These are phyloP conservation scores for Magallana angulata DNA, from an alignment of 1,140 invertebrate genomes.

Conservation along the genomic window DNA sequence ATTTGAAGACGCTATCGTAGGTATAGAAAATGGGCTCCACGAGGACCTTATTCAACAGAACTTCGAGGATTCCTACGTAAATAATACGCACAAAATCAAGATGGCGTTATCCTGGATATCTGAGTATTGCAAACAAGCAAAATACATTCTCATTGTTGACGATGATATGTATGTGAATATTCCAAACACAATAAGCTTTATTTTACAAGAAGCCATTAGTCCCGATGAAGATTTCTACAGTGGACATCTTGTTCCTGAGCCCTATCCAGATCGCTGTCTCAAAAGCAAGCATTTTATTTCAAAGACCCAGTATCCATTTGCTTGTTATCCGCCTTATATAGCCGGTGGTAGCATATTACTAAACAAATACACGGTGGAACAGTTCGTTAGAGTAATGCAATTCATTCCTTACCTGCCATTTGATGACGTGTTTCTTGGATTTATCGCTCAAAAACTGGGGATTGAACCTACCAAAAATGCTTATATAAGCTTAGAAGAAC, in stretches of 20 bases:
- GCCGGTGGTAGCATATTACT: constrained; percentile 50
- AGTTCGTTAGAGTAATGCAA: constrained; percentile 48
- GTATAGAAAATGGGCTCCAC: constrained; percentile 52
- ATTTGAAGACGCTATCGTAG: constrained; percentile 13
- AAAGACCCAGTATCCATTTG: constrained; percentile 45
- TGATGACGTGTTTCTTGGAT: constrained; percentile 53
- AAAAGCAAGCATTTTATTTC: constrained; percentile 50
- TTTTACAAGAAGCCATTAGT: neutral
- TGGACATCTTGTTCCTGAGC: constrained; percentile 24
- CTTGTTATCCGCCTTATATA: constrained; percentile 52
- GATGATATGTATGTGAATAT: constrained; percentile 67
- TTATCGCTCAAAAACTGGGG: constrained; percentile 44
- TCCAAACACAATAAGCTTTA: neutral
- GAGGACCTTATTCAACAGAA: constrained; percentile 64
- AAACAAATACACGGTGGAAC: constrained; percentile 2
- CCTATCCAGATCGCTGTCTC: constrained; percentile 18
- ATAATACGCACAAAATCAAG: constrained; percentile 59
- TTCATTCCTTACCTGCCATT: constrained; percentile 45
- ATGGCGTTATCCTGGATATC: constrained; percentile 63
- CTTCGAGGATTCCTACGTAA: constrained; percentile 60
- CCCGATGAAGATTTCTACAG: neutral
- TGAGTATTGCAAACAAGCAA: constrained; percentile 50
- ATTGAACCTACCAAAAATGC: constrained; percentile 18
- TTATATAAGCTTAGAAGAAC: neutral
- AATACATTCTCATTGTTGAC: constrained; percentile 58